Conservation (phyloP, 2,888 invertebrate species). For the Drosophila subquinaria region DNA sequence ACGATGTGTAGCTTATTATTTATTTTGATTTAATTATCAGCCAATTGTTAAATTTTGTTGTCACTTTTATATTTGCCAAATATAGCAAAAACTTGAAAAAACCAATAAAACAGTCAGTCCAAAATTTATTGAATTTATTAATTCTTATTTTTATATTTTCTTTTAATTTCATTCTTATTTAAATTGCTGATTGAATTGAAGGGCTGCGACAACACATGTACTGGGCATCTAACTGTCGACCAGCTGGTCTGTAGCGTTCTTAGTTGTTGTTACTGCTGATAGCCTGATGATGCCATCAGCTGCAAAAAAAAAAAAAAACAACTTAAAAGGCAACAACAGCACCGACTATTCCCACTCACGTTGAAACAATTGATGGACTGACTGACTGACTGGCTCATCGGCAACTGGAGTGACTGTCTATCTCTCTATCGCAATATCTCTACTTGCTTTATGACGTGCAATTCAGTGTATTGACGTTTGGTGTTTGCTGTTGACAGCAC, state of each 20-base stretch:
- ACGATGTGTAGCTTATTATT: too few species aligned
- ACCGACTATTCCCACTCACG: constrained; percentile 55
- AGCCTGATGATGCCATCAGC: constrained; percentile 56
- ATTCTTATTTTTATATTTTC: background rate
- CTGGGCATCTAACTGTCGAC: background rate
- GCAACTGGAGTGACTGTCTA: constrained; percentile 41
- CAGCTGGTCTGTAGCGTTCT: background rate
- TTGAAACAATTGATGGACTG: constrained; percentile 63
- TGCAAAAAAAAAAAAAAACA: constrained; percentile 7
- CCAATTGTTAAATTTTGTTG: too few species aligned
- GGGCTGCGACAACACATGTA: background rate
- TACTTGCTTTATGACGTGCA: constrained; percentile 55
- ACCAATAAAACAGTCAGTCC: too few species aligned
- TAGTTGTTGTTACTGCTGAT: constrained; percentile 17
- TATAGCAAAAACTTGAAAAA: too few species aligned
- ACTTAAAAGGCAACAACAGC: constrained; percentile 7
- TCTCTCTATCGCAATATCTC: constrained; percentile 45
- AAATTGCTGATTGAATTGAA: background rate
- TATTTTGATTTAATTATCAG: too few species aligned
- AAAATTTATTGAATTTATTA: too few species aligned
- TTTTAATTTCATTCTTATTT: constrained; percentile 1
- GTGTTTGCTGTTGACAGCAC: constrained; percentile 64
- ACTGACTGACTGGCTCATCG: constrained; percentile 40
- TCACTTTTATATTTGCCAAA: too few species aligned
- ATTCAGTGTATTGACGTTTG: constrained; percentile 55